Conservation (phyloP, 2,797 vertebrate species). For the Eremophila alpestris region DNA sequence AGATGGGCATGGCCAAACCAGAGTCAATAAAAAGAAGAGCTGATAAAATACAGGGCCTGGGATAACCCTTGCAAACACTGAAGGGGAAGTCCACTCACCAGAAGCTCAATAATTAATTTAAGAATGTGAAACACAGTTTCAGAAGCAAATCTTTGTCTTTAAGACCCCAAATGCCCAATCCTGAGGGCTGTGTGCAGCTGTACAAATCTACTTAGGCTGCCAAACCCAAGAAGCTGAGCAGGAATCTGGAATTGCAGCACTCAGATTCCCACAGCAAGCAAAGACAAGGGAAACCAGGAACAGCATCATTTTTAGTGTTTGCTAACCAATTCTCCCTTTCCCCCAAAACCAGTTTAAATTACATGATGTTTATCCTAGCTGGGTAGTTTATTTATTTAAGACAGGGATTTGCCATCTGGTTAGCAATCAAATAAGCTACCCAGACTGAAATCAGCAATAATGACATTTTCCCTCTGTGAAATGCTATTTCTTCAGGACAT, state of each 20-base stretch:
- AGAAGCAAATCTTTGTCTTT: not conserved
- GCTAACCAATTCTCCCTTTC: not conserved
- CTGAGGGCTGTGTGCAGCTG: not conserved
- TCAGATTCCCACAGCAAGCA: not conserved
- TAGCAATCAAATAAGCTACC: not conserved
- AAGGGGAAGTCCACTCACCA: not conserved
- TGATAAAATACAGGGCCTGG: not conserved
- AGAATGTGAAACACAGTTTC: not conserved
- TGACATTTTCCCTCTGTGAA: not conserved
- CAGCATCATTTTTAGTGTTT: not conserved
- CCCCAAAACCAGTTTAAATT: not conserved
- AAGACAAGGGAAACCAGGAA: not conserved
- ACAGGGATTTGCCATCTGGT: not conserved
- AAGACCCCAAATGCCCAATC: not conserved
- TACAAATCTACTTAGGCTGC: not conserved
- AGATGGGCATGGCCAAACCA: not conserved
- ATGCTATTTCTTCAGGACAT: not conserved
- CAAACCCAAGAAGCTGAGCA: not conserved
- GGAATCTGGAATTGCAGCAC: not conserved
- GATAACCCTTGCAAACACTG: not conserved
- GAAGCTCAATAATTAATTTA: not conserved
- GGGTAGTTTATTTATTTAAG: not conserved
- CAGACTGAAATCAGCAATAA: not conserved
- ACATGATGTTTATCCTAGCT: not conserved
- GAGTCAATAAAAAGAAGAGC: not conserved